Evolutionary conservation across 2,888 invertebrate genomes (phyloP).

Genomic region (Ophonus ardosiacus): DNA sequence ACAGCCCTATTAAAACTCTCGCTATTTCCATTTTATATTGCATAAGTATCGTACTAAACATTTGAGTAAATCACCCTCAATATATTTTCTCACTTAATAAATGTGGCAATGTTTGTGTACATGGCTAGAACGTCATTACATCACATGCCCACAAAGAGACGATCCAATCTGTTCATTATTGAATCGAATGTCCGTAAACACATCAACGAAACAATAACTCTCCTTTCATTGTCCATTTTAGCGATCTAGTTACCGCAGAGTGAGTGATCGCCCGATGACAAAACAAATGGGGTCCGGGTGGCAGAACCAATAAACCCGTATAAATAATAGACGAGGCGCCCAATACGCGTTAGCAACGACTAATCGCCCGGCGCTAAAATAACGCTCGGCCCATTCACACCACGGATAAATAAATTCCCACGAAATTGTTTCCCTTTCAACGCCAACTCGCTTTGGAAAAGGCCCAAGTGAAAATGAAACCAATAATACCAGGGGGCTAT

Average conservation of each 20-base stretch:
- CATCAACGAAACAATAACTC: slow-evolving; percentile 24
- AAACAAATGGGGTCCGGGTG: slow-evolving; percentile 10
- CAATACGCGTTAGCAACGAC: slow-evolving; percentile 25
- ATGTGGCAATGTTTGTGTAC: not conserved
- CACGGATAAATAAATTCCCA: slow-evolving; percentile 26
- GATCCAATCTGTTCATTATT: not conserved
- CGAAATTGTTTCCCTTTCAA: slow-evolving; percentile 42
- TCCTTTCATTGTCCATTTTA: slow-evolving; percentile 11
- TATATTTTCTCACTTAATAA: no score
- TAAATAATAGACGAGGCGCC: slow-evolving; percentile 42
- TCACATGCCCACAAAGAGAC: not conserved
- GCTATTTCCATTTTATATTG: no score
- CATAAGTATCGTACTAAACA: no score
- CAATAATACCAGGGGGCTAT: not conserved
- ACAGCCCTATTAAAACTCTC: no score
- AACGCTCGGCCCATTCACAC: slow-evolving; percentile 17
- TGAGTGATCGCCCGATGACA: slow-evolving; percentile 3
- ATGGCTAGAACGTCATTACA: not conserved
- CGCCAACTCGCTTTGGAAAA: not conserved
- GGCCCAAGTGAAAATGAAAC: not conserved
- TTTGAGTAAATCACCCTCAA: no score
- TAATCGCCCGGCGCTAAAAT: slow-evolving; percentile 32
- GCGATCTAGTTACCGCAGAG: slow-evolving; percentile 24
- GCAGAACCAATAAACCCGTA: slow-evolving; percentile 41
- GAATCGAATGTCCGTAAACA: slow-evolving; percentile 11